Base-by-base conservation (phyloP, 1,140 invertebrate genomes). In the Pseudomyrmex sp. region DNA sequence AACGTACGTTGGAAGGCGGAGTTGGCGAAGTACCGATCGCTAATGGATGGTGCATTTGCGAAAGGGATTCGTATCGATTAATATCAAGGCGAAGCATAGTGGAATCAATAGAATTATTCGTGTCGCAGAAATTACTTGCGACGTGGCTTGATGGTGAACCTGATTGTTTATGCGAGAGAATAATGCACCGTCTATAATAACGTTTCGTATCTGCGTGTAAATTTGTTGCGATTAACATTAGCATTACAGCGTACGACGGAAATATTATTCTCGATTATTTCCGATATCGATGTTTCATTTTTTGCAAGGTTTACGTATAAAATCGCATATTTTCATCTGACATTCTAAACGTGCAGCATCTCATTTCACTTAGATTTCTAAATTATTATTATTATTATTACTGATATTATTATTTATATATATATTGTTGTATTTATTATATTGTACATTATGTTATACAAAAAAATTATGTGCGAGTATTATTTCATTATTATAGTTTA, bases 101-200 rank as follows among this genome's bases (percentile, higher is more conserved):
- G 77, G 86, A 90, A 82, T 85, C 84, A 86, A 91, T 91, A 89
- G 87, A 91, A 90, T 92, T 91, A 92, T 91, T 90, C 89, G 90
- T 88, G 80, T 70, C 82, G 85, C 69, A 83, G 84, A 87, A 84
- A 91, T 91, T 90, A 90, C 77, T 84, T 65, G 72, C 63, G 83
- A 89, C 83, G 69, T 73, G 90, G 70, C 79, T 66, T 66, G 85
- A 84, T 85, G 84, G 87, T 65, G 87, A 91, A 73, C 85, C 76
- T 91, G 89, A 91, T 91, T 91, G 87, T 79, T 35, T 82, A 26
- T 59, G 23, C 10, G 52, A 63, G 68, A 23, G 69, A 61, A 73
- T 82, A 74, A 75, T 72, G 66, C 50, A 56, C 35, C 82, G 82
- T 69, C 74, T 73, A 72, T 59, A 59, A 76, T 70, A 70, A 66